Evolutionary conservation across 2,113 vertebrate genomes (phyloP).

Genomic region (Channa maculata): DNA sequence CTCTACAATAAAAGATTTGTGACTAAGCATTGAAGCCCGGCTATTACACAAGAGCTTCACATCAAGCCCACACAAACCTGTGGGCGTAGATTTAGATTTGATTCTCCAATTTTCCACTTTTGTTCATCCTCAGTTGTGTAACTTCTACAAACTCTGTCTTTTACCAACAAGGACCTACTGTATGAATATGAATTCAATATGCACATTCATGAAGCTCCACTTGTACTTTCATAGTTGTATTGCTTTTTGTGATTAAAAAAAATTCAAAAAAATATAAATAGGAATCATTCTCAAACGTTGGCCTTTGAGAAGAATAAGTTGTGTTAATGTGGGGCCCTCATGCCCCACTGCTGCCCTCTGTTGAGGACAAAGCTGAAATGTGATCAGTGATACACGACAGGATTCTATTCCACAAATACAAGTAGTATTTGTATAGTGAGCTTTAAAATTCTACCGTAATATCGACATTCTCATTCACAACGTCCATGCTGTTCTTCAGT

Average conservation of each 20-base stretch:
- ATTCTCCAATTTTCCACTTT: not conserved
- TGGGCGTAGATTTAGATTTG: not conserved
- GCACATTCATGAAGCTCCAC: too few species aligned
- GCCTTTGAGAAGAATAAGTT: conserved; percentile 83
- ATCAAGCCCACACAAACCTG: not conserved
- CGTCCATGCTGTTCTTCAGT: conserved; percentile 58
- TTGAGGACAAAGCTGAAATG: conserved; percentile 32
- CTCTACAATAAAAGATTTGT: not conserved
- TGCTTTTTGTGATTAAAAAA: too few species aligned
- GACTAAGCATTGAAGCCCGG: not conserved
- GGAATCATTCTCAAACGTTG: conserved; percentile 75
- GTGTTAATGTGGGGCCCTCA: not conserved
- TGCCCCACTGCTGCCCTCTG: conserved; percentile 46
- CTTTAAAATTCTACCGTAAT: not conserved
- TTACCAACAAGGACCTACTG: too few species aligned
- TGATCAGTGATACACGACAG: not conserved
- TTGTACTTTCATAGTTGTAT: too few species aligned
- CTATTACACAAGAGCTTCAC: not conserved
- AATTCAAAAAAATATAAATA: too few species aligned
- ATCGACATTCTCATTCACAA: conserved; percentile 17
- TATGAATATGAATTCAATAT: too few species aligned
- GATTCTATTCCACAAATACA: not conserved
- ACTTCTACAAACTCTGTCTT: not conserved
- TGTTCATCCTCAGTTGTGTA: not conserved
- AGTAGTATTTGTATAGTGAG: not conserved